Base-by-base conservation (phyloP, 2,113 vertebrate species). In the Serinus canaria region DNA sequence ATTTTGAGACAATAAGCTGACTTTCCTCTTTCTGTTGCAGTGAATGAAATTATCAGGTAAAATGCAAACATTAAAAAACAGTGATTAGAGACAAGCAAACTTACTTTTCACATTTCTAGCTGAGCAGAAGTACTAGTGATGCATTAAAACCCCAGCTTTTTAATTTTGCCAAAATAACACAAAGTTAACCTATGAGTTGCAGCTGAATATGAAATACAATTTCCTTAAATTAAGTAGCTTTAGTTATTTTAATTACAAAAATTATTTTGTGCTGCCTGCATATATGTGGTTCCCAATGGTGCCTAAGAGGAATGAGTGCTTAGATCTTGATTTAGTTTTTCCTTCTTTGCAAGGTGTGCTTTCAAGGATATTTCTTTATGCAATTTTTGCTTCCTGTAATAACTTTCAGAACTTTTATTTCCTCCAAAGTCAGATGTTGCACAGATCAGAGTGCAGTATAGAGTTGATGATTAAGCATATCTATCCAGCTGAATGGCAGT, bases 241-340 rank as follows among this genome's bases (percentile, higher is more conserved):
- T 18, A 94, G 79, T 88, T 92, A 83, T 89, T 92, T 94, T 87
- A 87, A 72, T 84, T 89, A 30, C 44, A 37, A 87, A 90, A 73
- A 53, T 52, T 72, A 63, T 90, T 90, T 88, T 77, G 19, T 73
- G 49, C 50, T 69, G 53, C 27, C 46, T 95, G 49, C n/a, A 4
- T 67, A 44, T 73, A 60, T 49, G n/a, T 70, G 68, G 15, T 81
- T 95, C 72, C 75, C 16, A 82, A 2, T 56, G 24, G 55, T 70
- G 72, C 43, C 60, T 70, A 75, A 33, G 43, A 91, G 75, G 90
- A 83, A 80, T 10, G 10, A 82, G n/a, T 49, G 47, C 63, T 80
- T 77, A 83, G 47, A 70, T 59, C 46, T 80, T 67, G 55, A 43
- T 85, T 66, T 80, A 13, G 35, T 37, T 93, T 77, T 87, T 67